Evolutionary conservation across 2,113 vertebrate species (phyloP).

Genomic region (Calidris pugnax): DNA sequence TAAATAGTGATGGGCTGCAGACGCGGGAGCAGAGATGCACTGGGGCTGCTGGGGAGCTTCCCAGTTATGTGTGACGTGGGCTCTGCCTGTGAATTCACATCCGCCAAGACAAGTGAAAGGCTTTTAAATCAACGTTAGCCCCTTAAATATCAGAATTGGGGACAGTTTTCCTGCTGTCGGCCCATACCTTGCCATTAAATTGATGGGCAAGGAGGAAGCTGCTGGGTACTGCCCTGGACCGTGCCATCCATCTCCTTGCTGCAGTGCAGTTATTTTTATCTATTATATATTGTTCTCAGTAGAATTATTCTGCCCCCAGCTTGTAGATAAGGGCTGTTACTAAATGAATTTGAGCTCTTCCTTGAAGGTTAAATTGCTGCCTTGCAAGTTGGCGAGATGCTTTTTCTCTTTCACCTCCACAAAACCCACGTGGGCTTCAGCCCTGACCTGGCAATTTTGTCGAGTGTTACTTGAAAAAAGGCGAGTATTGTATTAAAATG

Average conservation of each 20-base stretch:
- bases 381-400: background rate
- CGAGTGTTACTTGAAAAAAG: background rate
- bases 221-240: background rate
- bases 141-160: background rate
- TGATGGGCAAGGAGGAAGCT: background rate
- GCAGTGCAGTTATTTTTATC: conserved; percentile 40
- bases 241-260: background rate
- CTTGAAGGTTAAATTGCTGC: background rate
- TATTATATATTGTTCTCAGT: background rate
- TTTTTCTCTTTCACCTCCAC: background rate
- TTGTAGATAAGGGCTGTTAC: conserved; percentile 3
- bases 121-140: background rate
- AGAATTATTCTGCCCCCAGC: conserved; percentile 20
- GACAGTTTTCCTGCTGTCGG: background rate
- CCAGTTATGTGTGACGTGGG: accelerated
- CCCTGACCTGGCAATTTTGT: background rate
- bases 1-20: too few species aligned
- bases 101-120: background rate
- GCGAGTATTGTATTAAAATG: background rate
- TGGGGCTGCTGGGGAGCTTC: background rate
- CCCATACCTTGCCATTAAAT: background rate
- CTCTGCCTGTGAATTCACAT: background rate
- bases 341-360: background rate
- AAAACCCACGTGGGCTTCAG: background rate
- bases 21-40: background rate